phyloP scores from a whole-genome alignment of 2,797 vertebrate genomes.

The Notolabrus celidotus region DNA sequence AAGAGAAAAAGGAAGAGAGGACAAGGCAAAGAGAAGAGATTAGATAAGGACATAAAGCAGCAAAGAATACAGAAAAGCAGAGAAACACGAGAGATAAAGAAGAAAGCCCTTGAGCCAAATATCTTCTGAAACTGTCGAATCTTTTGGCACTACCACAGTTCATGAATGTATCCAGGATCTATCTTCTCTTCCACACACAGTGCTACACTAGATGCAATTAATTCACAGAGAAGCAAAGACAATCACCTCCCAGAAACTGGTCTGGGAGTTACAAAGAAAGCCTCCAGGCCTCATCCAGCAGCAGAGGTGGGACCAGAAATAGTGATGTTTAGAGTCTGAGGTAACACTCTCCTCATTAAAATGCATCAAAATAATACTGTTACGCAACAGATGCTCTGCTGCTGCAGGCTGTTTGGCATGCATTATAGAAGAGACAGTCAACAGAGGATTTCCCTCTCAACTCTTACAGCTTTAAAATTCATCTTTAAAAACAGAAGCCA shows the following conservation, averaged over 20 bases:
- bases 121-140: constrained; percentile 4
- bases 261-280: constrained; percentile 16
- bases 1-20: neutral
- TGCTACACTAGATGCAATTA: neutral
- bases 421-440: constrained; percentile 46
- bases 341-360: constrained; percentile 59
- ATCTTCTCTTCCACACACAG: neutral
- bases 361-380: constrained; percentile 59
- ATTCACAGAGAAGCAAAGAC: constrained; percentile 6
- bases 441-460: constrained; percentile 29
- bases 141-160: neutral
- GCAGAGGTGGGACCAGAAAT: constrained; percentile 28
- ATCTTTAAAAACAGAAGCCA: constrained; percentile 22
- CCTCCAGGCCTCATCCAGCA: constrained; percentile 23
- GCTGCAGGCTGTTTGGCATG: constrained; percentile 56
- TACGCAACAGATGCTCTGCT: constrained; percentile 53
- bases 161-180: constrained; percentile 1
- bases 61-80: neutral
- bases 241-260: constrained; percentile 18
- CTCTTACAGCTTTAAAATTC: constrained; percentile 17
- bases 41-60: neutral
- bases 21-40: neutral
- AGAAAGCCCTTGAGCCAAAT: neutral
- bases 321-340: constrained; percentile 25
- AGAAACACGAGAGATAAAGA: neutral